Evolutionary conservation across 2,797 vertebrate genomes (phyloP).

Genomic region (Esox masquinongy): DNA sequence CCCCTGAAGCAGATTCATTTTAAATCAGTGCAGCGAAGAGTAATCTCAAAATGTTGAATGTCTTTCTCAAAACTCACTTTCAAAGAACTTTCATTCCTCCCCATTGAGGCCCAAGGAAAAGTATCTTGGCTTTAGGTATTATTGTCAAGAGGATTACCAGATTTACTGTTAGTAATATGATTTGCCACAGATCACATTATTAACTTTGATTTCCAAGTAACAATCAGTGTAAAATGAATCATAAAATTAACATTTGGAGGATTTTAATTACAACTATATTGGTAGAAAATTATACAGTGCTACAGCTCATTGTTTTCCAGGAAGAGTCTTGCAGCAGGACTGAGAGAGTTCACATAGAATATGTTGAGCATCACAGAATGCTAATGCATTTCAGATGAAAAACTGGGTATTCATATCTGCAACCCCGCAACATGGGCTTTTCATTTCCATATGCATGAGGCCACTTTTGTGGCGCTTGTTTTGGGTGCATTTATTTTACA

Average conservation of each 20-base stretch:
- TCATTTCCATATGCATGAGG: slow-evolving; percentile 68
- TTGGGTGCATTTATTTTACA: slow-evolving; percentile 51
- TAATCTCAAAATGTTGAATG: slow-evolving; percentile 18
- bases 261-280: slow-evolving; percentile 65
- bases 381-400: slow-evolving; percentile 54
- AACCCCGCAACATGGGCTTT: slow-evolving; percentile 7
- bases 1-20: background rate
- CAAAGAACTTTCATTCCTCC: slow-evolving; percentile 20
- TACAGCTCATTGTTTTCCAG: background rate
- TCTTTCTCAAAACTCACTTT: slow-evolving; percentile 26
- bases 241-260: slow-evolving; percentile 49
- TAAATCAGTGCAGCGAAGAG: slow-evolving; percentile 14
- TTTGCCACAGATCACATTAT: slow-evolving; percentile 55
- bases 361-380: slow-evolving; percentile 57
- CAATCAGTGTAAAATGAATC: slow-evolving; percentile 59
- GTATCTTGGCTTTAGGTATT: slow-evolving; percentile 30
- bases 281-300: background rate
- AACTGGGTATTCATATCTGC: slow-evolving; percentile 33
- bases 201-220: slow-evolving; percentile 60
- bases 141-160: slow-evolving; percentile 63
- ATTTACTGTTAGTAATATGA: slow-evolving; percentile 56
- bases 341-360: slow-evolving; percentile 17
- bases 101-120: slow-evolving; percentile 10
- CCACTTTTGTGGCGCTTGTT: slow-evolving; percentile 55
- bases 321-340: background rate